Base-by-base conservation (phyloP, 2,113 vertebrate genomes). In the Pomatostomus ruficeps region DNA sequence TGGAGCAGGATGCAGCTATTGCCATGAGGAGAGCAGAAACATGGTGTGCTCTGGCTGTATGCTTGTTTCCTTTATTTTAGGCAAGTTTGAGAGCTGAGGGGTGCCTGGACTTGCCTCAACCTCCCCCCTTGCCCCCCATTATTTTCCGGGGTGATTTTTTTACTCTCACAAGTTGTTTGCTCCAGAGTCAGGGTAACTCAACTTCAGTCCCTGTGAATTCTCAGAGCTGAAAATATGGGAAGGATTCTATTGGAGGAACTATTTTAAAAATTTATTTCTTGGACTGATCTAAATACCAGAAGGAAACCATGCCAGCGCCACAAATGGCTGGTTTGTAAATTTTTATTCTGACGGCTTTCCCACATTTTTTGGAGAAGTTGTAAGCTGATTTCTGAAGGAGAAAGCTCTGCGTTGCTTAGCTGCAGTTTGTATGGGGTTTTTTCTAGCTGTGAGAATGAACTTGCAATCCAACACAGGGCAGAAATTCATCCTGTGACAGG, bases 311-410 rank as follows among this genome's bases (percentile, higher is more conserved):
- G 70, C 84, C 61, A 92, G 84, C 15, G 6, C 71, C 71, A 68
- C 74, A 91, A 85, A 85, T 78, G 89, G 17, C 65, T 85, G 80
- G 31, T 57, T 78, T 92, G 93, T 48, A 92, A 77, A 73, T 52
- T 89, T 92, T 88, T 61, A 62, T 82, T 90, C 82, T 76, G 55
- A 55, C 1, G 0, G 9, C n/a, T 92, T 92, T n/a, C 76, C 48
- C 45, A 26, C 2, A 2, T 14, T 48, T 88, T 89, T 89, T 82
- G 35, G 62, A 79, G 77, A 68, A 48, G 18, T 24, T 61, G 61
- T 63, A 78, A 91, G 70, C 77, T 68, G 18, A 36, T 87, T 86
- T 92, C 66, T 65, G 77, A 75, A 91, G 48, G n/a, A 68, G 45
- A 75, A 73, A 83, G 46, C 71, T 57, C 62, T 51, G 45, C 0